Percentiles rank a stretch among this genome's conserved stretches.
Evolutionary conservation across 2,888 invertebrate genomes (phyloP).

Genomic region (Oeneis ivallda): DNA sequence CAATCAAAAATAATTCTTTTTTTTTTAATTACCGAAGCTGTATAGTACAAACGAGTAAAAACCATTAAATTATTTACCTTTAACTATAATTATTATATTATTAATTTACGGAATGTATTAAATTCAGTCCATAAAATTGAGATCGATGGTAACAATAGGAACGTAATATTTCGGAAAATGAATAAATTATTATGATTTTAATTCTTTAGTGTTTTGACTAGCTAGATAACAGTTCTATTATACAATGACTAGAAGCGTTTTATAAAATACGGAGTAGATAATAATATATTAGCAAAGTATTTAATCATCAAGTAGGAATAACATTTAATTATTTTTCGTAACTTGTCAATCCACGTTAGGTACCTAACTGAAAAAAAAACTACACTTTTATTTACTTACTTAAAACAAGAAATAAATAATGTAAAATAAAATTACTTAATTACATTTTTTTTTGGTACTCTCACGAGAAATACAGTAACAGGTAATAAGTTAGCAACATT

Average conservation of each 20-base stretch:
- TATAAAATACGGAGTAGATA: not conserved
- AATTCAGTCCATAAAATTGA: not conserved
- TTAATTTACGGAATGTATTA: slow-evolving; percentile 1
- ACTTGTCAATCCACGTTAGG: no score
- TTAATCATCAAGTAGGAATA: not conserved
- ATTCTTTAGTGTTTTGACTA: slow-evolving; percentile 1
- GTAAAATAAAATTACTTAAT: no score
- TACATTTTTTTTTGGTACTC: no score
- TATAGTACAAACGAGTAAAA: no score
- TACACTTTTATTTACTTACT: no score
- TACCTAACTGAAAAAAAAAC: no score
- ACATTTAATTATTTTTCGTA: not conserved
- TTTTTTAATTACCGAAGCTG: no score
- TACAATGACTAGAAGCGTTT: slow-evolving; percentile 13
- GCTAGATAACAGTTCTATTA: not conserved
- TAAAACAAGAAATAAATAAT: no score
- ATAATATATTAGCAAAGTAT: not conserved
- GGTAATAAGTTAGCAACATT: no score
- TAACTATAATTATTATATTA: not conserved
- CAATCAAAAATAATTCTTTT: no score
- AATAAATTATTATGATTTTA: not conserved
- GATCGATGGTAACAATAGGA: slow-evolving; percentile 4
- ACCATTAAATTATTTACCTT: no score
- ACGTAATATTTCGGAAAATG: not conserved
- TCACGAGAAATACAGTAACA: no score